Evolutionary conservation across 2,113 vertebrate species (phyloP), one percentile per base, ranked within the genome.

Genomic region (Hydrochoerus hydrochaeris): DNA sequence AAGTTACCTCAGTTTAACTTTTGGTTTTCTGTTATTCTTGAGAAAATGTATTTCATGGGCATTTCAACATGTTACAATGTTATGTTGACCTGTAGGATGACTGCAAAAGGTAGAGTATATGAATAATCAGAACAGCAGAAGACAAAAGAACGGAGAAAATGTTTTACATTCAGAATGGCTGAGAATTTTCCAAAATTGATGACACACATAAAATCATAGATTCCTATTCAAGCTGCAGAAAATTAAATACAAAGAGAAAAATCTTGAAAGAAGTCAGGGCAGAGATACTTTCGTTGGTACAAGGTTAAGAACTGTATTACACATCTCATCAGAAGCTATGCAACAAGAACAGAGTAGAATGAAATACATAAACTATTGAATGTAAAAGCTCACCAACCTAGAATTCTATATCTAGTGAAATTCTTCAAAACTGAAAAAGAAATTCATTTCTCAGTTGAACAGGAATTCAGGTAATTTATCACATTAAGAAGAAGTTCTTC

Each of bases 31-130:
- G 69, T 88, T 58, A 62, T 85, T 88, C 62, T 80, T 91, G 54
- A 95, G 44, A 91, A 78, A 84, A 71, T n/a, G 6, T 80, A n/a
- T 83, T 80, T 91, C 26, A 41, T 81, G 14, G n/a, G 88, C 30
- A 94, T 49, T 88, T 49, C 54, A 75, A 82, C 65, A 58, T 88
- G 24, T 75, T 65, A 28, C 9, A 95, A 77, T 89, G 49, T 82
- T 65, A 84, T 69, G 28, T 26, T 85, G 13, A 60, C 26, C 65
- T 75, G 17, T 38, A 58, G 32, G 32, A 88, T n/a, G 24, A 77
- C 46, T 95, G 65, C 7, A 84, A 90, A 93, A 54, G 71, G 4
- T 20, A 85, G 41, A 89, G 84, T 22, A 28, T 62, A 62, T 52
- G 38, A 9, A 65, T 32, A 32, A 63, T 62, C 11, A 38, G 28